Evolutionary conservation across 2,888 invertebrate species (phyloP).

Genomic region (Chrysomela aeneicollis): DNA sequence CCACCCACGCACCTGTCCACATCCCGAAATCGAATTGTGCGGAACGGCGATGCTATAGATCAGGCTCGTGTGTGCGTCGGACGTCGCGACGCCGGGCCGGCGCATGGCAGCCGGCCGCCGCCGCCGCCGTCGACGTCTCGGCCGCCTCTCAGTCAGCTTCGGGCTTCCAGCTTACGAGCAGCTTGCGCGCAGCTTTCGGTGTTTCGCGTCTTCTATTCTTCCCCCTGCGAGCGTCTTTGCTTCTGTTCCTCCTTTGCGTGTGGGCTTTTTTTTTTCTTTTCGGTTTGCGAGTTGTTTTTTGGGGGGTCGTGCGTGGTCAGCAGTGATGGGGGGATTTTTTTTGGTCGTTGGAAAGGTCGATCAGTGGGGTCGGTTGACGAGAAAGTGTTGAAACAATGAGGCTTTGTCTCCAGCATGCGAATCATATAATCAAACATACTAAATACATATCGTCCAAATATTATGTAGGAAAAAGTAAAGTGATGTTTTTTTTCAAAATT

Average conservation of each 20-base stretch:
- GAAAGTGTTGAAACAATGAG: too few relatives aligned
- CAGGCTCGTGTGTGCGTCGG: conserved; percentile 52
- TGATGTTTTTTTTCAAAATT: too few relatives aligned
- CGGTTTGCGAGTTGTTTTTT: too few relatives aligned
- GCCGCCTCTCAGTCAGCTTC: conserved; percentile 53
- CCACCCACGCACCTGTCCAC: conserved; percentile 39
- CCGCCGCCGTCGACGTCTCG: conserved; percentile 48
- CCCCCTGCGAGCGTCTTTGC: conserved; percentile 16
- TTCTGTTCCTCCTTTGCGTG: conserved; percentile 13
- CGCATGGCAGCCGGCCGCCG: conserved; percentile 56
- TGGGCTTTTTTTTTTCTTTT: conserved; percentile 23
- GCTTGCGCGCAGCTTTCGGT: conserved; percentile 22
- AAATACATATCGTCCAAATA: too few relatives aligned
- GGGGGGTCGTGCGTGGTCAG: too few relatives aligned
- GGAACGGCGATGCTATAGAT: conserved; percentile 59
- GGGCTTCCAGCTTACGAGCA: conserved; percentile 52
- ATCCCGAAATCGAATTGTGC: conserved; percentile 48
- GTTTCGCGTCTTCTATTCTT: conserved; percentile 20
- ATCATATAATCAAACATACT: too few relatives aligned
- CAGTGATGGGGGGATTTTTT: too few relatives aligned
- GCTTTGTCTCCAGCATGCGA: too few relatives aligned
- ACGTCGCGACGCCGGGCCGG: conserved; percentile 36
- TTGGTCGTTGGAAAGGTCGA: too few relatives aligned
- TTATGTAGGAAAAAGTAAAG: too few relatives aligned
- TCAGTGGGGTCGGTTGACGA: too few relatives aligned